phyloP scores from a whole-genome alignment of 2,888 invertebrate species.

The Macaria liturata region DNA sequence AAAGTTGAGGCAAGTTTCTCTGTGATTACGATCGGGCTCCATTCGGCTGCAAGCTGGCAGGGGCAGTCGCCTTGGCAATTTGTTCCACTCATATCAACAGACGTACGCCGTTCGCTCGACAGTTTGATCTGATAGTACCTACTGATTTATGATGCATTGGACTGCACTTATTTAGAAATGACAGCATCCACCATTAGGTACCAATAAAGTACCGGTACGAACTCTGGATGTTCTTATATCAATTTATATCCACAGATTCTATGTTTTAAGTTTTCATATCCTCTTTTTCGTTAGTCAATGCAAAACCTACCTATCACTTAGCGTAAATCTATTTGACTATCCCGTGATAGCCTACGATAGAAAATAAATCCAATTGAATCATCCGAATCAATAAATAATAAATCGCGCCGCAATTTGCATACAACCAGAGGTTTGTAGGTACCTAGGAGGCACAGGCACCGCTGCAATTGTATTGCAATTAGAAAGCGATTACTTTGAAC shows the following conservation, averaged over 20 bases:
- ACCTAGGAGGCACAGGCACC: constrained; percentile 1
- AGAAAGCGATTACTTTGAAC: constrained; percentile 60
- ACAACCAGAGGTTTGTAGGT: constrained; percentile 16
- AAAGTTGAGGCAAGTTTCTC: constrained; percentile 60
- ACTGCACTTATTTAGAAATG: constrained; percentile 45
- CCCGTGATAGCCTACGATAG: no score
- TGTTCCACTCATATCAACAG: constrained; percentile 42
- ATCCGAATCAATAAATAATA: no score
- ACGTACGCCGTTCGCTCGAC: constrained; percentile 43
- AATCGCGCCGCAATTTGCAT: background rate
- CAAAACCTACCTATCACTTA: no score
- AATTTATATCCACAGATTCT: no score
- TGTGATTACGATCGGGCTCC: constrained; percentile 59
- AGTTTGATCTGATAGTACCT: constrained; percentile 58
- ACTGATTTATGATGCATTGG: constrained; percentile 41
- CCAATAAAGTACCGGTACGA: background rate
- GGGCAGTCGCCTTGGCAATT: constrained; percentile 67
- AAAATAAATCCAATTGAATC: constrained; percentile 4
- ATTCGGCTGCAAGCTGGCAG: constrained; percentile 39
- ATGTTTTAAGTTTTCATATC: no score
- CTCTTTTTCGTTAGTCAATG: no score
- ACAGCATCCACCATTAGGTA: constrained; percentile 25
- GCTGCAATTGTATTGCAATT: constrained; percentile 53
- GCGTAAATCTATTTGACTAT: no score
- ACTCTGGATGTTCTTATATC: no score